These are phyloP conservation scores for Eulemur coronatus DNA, from an alignment of 2,797 vertebrate species.

Conservation along the genomic window DNA sequence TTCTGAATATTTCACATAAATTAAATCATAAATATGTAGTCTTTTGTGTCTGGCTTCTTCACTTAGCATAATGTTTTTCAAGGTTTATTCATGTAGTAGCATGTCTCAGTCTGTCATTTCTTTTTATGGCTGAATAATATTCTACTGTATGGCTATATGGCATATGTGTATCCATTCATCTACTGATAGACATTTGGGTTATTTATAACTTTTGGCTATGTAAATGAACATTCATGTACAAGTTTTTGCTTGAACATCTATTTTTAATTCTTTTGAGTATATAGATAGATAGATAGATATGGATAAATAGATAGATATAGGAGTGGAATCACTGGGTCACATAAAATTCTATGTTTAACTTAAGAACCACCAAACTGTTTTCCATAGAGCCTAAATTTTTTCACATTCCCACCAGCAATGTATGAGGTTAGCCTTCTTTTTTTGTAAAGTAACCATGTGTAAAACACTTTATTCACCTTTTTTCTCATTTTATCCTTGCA, in stretches of 20 bases:
- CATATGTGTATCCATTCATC: not conserved
- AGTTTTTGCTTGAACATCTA: not conserved
- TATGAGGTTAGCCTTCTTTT: not conserved
- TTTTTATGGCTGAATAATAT: not conserved
- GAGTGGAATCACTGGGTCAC: not conserved
- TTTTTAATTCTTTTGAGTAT: not conserved
- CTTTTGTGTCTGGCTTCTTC: not conserved
- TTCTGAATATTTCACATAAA: not conserved
- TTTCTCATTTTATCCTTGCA: not conserved
- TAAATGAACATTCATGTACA: not conserved
- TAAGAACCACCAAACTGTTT: not conserved
- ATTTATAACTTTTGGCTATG: not conserved
- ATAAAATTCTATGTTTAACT: not conserved
- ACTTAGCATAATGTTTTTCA: not conserved
- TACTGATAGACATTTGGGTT: not conserved
- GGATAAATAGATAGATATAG: not conserved
- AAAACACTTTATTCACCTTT: not conserved
- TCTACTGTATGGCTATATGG: not conserved
- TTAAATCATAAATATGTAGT: not conserved
- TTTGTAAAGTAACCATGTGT: not conserved
- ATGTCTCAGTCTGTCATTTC: not conserved
- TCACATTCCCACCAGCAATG: not conserved
- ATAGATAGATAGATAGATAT: no score
- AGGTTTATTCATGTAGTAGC: not conserved
- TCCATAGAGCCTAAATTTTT: not conserved